Evolutionary conservation across 2,888 invertebrate species (phyloP), one percentile per base, ranked within the genome.

Genomic region (Melanotus villosus): DNA sequence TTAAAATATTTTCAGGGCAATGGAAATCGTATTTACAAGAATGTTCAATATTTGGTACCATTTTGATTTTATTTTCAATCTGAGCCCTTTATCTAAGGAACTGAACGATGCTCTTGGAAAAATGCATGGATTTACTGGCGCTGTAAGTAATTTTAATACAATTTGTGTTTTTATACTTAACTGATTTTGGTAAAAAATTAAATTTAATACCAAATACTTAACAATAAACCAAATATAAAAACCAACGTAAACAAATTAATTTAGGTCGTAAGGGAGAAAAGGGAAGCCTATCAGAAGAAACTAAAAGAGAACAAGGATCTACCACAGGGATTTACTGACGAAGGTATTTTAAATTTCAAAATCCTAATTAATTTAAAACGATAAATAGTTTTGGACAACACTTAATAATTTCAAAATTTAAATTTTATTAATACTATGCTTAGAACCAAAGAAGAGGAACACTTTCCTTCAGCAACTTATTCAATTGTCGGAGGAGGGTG

Each of bases 401-500:
- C n/a, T n/a, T n/a, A n/a, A n/a, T n/a, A n/a, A n/a, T n/a, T n/a
- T n/a, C n/a, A n/a, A n/a, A n/a, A n/a, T n/a, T n/a, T n/a, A n/a
- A 47, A 23, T 12, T 47, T 26, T 23, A 47, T 6, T 6, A 18
- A 1, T 2, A 7, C 18, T 7, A 41, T 14, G 16, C 23, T 23
- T 12, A 47, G 12, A 23, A 47, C 4, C 12, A 1, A 6, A 1
- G 2, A 23, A 47, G 21, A 47, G 76, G 18, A 87, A 86, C 76
- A 85, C 86, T 0, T 84, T 85, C 81, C 30, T 88, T 82, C 83
- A 82, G 68, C 77, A 87, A 6, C 76, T 89, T 7, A 87, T 89
- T 72, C 80, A 84, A 14, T 75, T 86, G 5, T 87, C 88, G 19
- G 86, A 84, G 26, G 14, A 45, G 19, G 87, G 86, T 12, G 85